A percentile compares a stretch with the other conserved stretches of the same genome.
phyloP scores from a whole-genome alignment of 2,888 invertebrate genomes.

The Drosophila subsilvestris region DNA sequence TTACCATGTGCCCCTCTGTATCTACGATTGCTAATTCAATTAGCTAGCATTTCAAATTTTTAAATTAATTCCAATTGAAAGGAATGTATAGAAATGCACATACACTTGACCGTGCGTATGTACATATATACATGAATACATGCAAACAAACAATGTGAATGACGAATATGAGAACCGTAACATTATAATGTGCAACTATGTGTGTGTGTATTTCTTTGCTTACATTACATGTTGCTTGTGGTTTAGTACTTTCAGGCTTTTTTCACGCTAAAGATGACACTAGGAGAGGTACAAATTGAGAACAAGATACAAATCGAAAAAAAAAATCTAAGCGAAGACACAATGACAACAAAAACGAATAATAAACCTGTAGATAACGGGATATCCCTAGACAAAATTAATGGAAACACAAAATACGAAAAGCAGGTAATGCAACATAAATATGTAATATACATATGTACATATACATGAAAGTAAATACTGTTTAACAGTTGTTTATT shows the following conservation, averaged over 20 bases:
- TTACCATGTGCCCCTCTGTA: background rate
- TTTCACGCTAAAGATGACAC: slow-evolving; percentile 11
- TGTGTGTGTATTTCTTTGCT: background rate
- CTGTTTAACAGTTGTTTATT: background rate
- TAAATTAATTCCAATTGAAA: background rate
- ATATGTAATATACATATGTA: background rate
- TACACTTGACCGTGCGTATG: background rate
- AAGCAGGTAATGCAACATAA: slow-evolving; percentile 14
- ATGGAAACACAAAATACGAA: slow-evolving; percentile 16
- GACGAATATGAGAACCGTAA: background rate
- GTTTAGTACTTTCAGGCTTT: slow-evolving; percentile 8
- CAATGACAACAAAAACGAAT: slow-evolving; percentile 9
- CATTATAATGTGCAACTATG: background rate
- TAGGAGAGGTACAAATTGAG: slow-evolving; percentile 12
- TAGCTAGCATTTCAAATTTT: background rate
- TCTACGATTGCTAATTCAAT: background rate
- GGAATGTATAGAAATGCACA: background rate
- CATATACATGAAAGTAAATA: no score
- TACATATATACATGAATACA: background rate
- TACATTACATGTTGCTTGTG: slow-evolving; percentile 5
- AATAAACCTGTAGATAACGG: slow-evolving; percentile 1
- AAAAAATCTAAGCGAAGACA: slow-evolving; percentile 1
- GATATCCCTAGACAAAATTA: slow-evolving; percentile 15
- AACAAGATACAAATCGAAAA: slow-evolving; percentile 3
- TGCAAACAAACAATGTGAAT: background rate